Conservation (phyloP, 2,797 vertebrate species). For the Carapus acus region DNA sequence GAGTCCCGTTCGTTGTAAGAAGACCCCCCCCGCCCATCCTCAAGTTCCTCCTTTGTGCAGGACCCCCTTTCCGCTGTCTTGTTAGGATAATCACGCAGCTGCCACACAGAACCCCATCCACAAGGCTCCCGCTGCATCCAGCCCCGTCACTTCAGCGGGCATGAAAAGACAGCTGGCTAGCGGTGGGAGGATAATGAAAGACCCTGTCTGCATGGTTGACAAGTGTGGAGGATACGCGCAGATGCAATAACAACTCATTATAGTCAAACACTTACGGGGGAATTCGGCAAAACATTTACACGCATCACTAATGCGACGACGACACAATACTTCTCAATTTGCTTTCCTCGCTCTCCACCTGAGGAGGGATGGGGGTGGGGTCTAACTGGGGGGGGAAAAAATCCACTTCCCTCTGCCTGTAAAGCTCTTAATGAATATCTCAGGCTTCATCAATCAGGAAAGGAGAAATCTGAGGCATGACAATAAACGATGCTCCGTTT, state of each 20-base stretch:
- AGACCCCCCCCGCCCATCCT: no score
- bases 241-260: slow-evolving; percentile 52
- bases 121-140: slow-evolving; percentile 36
- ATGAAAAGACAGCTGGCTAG: slow-evolving; percentile 46
- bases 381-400: no score
- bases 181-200: slow-evolving; percentile 53
- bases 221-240: slow-evolving; percentile 54
- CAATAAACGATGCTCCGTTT: slow-evolving; percentile 42
- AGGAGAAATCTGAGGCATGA: slow-evolving; percentile 35
- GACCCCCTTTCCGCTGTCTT: slow-evolving; percentile 24
- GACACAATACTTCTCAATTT: slow-evolving; percentile 14
- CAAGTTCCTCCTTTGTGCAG: slow-evolving; percentile 14
- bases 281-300: slow-evolving; percentile 46
- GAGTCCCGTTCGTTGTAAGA: slow-evolving; percentile 3
- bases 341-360: slow-evolving; percentile 25
- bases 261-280: slow-evolving; percentile 29
- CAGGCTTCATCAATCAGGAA: slow-evolving; percentile 47
- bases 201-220: slow-evolving; percentile 50
- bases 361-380: background rate
- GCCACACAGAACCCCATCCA: slow-evolving; percentile 21
- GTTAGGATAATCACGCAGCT: slow-evolving; percentile 23
- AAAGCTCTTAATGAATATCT: slow-evolving; percentile 49
- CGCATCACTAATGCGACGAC: slow-evolving; percentile 49
- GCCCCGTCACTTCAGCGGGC: slow-evolving; percentile 32
- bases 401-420: slow-evolving; percentile 27